phyloP scores from a whole-genome alignment of 2,888 invertebrate genomes.

The Mythimna impura region DNA sequence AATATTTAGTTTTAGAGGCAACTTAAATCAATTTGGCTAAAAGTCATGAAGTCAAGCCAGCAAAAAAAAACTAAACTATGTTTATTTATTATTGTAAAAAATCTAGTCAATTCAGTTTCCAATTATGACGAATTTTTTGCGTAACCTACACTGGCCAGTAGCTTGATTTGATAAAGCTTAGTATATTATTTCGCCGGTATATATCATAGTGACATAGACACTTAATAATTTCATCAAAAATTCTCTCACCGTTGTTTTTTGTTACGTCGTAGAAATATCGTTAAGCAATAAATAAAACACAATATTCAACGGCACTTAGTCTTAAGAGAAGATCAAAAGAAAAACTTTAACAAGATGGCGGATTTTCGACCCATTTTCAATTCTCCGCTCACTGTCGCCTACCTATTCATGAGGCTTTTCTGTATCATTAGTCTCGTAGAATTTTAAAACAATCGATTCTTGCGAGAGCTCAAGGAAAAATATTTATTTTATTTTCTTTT shows the following conservation, averaged over 20 bases:
- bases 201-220: no score
- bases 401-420: slow-evolving; percentile 51
- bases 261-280: background rate
- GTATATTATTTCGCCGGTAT: no score
- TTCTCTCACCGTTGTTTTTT: background rate
- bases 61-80: no score
- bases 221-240: no score
- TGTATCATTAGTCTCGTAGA: slow-evolving; percentile 51
- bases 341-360: slow-evolving; percentile 48
- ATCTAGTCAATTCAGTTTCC: no score
- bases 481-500: slow-evolving; percentile 36
- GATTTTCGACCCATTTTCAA: slow-evolving; percentile 46
- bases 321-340: slow-evolving; percentile 20
- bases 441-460: slow-evolving; percentile 54
- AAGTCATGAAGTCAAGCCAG: no score
- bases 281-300: slow-evolving; percentile 21
- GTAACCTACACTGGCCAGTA: no score
- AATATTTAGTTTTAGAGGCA: no score
- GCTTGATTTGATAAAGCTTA: no score
- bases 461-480: slow-evolving; percentile 17
- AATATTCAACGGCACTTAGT: slow-evolving; percentile 20
- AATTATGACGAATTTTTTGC: no score
- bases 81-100: no score
- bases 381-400: slow-evolving; percentile 34
- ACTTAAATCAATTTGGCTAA: no score